These are phyloP conservation scores for Pristionchus entomophagus DNA, from an alignment of 2,888 invertebrate genomes.

Conservation along the genomic window DNA sequence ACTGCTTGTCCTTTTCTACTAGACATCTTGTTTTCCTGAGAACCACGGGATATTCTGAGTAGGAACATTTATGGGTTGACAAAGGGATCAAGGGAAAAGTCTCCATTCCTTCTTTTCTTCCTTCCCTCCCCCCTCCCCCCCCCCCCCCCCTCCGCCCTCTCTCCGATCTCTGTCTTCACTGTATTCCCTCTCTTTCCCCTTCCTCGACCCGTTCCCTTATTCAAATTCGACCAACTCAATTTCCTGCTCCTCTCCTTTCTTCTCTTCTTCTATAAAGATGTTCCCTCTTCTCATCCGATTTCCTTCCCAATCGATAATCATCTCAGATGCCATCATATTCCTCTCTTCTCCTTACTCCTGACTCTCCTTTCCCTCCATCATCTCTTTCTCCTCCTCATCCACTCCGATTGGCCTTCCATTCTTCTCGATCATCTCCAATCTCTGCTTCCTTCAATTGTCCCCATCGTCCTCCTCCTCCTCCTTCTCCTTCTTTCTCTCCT, in stretches of 20 bases:
- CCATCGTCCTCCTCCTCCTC: conserved; percentile 16
- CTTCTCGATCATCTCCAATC: conserved; percentile 12
- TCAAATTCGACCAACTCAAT: conserved; percentile 5
- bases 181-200: background rate
- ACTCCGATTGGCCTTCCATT: conserved; percentile 1
- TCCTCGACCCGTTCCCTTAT: background rate
- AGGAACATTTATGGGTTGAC: background rate
- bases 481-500: conserved; percentile 4
- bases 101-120: no score
- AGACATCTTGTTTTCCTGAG: no score
- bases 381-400: background rate
- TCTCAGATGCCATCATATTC: conserved; percentile 18
- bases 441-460: conserved; percentile 20
- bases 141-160: background rate
- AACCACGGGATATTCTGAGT: no score
- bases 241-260: background rate
- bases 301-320: background rate
- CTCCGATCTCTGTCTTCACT: conserved; percentile 3
- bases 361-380: background rate
- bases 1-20: no score
- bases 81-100: no score
- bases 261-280: background rate
- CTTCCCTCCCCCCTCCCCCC: background rate
- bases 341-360: background rate
- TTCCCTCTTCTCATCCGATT: background rate